Evolutionary conservation across 2,888 invertebrate genomes (phyloP).

Genomic region (Oxycera nigricornis): DNA sequence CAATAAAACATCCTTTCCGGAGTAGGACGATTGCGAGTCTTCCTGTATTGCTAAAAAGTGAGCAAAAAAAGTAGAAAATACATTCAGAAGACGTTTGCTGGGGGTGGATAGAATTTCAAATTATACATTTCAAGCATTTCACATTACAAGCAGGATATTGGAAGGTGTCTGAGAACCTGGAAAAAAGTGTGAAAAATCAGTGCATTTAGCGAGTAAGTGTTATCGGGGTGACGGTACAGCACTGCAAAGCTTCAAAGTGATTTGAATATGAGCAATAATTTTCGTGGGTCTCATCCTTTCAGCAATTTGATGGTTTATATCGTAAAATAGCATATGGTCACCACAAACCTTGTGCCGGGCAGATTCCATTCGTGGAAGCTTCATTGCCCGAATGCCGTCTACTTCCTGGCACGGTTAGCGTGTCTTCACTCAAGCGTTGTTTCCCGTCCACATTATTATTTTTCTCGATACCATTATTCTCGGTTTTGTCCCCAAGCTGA

Average conservation of each 20-base stretch:
- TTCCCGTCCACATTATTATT: slow-evolving; percentile 49
- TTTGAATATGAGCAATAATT: too few relatives aligned
- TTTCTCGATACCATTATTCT: slow-evolving; percentile 39
- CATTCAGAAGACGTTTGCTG: neutral
- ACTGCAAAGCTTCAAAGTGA: too few relatives aligned
- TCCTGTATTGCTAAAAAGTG: neutral
- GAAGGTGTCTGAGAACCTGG: too few relatives aligned
- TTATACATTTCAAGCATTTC: too few relatives aligned
- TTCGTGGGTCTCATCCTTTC: too few relatives aligned
- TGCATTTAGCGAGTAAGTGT: too few relatives aligned
- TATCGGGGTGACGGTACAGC: too few relatives aligned
- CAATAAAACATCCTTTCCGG: neutral
- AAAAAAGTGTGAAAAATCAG: too few relatives aligned
- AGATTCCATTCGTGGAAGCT: slow-evolving; percentile 35
- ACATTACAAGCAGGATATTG: too few relatives aligned
- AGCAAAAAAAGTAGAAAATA: neutral
- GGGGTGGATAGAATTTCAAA: too few relatives aligned
- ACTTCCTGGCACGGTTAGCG: slow-evolving; percentile 30
- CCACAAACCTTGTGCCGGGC: slow-evolving; percentile 47
- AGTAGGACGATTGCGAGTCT: neutral
- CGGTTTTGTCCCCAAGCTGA: slow-evolving; percentile 10
- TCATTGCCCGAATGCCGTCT: slow-evolving; percentile 37
- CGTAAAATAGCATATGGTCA: too few relatives aligned
- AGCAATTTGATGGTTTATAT: too few relatives aligned
- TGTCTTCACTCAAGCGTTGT: neutral